Evolutionary conservation across 2,797 vertebrate genomes (phyloP).

Genomic region (Microchirus variegatus): DNA sequence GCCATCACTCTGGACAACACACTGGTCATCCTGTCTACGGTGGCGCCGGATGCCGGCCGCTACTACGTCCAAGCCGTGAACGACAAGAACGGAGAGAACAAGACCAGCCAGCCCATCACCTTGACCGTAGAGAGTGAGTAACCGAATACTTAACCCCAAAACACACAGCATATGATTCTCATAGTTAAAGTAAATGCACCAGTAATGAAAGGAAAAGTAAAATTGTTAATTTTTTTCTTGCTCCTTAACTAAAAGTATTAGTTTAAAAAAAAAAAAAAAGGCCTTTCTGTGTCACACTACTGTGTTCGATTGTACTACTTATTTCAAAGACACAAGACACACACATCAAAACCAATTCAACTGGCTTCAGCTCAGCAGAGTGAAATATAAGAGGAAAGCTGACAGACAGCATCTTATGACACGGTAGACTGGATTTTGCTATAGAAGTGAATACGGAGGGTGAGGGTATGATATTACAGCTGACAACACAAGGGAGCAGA

Average conservation of each 20-base stretch:
- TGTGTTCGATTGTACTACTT: not conserved
- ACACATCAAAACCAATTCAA: constrained; percentile 53
- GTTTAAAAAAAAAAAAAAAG: too few species aligned
- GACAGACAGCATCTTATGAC: constrained; percentile 64
- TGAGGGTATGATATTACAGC: constrained; percentile 59
- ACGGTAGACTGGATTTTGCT: constrained; percentile 58
- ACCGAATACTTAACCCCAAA: not conserved
- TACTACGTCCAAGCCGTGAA: constrained; percentile 98
- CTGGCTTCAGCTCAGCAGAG: constrained; percentile 51
- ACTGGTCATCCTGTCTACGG: constrained; percentile 93
- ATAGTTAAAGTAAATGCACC: not conserved
- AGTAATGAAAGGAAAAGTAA: not conserved
- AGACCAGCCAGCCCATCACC: constrained; percentile 94
- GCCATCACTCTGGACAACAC: constrained; percentile 97
- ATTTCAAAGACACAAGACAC: constrained; percentile 29
- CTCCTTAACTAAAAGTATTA: too few species aligned
- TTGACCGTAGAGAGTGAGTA: constrained; percentile 92
- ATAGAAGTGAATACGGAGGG: constrained; percentile 52
- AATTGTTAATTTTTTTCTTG: too few species aligned
- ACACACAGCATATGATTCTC: not conserved
- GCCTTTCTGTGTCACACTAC: too few species aligned
- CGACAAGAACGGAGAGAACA: constrained; percentile 98
- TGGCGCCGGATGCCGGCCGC: constrained; percentile 91
- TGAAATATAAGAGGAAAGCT: constrained; percentile 58
- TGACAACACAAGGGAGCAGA: constrained; percentile 66